phyloP scores from a whole-genome alignment of 2,797 vertebrate species.

The Antrozous pallidus region DNA sequence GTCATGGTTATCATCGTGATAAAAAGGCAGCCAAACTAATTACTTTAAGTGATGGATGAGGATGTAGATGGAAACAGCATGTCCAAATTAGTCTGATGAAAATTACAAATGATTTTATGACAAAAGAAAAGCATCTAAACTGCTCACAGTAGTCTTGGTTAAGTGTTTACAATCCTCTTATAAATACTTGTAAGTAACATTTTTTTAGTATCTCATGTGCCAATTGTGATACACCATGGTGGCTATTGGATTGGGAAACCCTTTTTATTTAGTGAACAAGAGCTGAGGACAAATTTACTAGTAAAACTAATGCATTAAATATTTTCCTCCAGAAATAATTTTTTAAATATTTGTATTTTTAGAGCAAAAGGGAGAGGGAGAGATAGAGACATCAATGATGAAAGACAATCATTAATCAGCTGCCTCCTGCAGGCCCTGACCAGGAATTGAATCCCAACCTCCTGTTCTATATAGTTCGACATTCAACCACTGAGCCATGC shows the following conservation, averaged over 20 bases:
- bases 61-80: neutral
- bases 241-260: neutral
- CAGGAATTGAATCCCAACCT: no score
- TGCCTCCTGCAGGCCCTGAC: no score
- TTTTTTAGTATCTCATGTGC: neutral
- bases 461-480: no score
- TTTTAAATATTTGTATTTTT: neutral
- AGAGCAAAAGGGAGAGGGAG: no score
- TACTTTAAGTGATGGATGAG: conserved; percentile 27
- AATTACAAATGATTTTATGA: conserved; percentile 36
- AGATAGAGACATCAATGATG: no score
- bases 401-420: no score
- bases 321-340: conserved; percentile 69
- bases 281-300: conserved; percentile 45
- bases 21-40: conserved; percentile 53
- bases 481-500: no score
- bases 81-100: conserved; percentile 46
- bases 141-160: neutral
- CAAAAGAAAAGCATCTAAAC: conserved; percentile 2
- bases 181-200: conserved; percentile 1
- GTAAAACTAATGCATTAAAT: conserved; percentile 56
- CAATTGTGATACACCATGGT: neutral
- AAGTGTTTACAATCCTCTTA: conserved; percentile 25
- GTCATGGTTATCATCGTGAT: conserved; percentile 49
- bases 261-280: conserved; percentile 61